Evolutionary conservation across 2,888 invertebrate species (phyloP).

Genomic region (Cheilosia scutellata): DNA sequence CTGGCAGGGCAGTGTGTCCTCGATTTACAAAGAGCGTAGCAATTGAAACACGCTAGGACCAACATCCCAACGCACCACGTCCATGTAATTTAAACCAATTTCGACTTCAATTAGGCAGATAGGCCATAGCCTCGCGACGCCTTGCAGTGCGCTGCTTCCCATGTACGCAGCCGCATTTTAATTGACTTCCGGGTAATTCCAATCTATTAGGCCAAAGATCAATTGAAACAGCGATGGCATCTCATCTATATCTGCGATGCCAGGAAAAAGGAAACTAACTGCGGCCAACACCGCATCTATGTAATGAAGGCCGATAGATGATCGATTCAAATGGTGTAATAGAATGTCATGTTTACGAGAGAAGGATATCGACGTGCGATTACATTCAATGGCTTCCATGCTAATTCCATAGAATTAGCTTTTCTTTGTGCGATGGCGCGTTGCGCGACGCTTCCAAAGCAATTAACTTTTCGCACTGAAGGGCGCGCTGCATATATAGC

Average conservation of each 20-base stretch:
- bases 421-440: constrained; percentile 3
- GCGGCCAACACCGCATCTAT: constrained; percentile 47
- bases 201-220: constrained; percentile 66
- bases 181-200: constrained; percentile 73
- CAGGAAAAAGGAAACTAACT: constrained; percentile 60
- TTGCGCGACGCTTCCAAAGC: constrained; percentile 44
- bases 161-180: constrained; percentile 36
- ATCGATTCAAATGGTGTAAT: constrained; percentile 61
- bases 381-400: constrained; percentile 49
- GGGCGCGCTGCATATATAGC: constrained; percentile 53
- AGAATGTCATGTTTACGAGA: constrained; percentile 54
- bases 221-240: constrained; percentile 58
- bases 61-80: constrained; percentile 48
- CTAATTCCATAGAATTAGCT: constrained; percentile 68
- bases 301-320: constrained; percentile 59
- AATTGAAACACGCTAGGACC: constrained; percentile 14
- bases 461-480: constrained; percentile 58
- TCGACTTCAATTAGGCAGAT: constrained; percentile 59
- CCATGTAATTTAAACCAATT: constrained; percentile 72
- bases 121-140: constrained; percentile 34
- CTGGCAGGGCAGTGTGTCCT: constrained; percentile 9
- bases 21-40: not conserved
- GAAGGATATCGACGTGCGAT: constrained; percentile 65
- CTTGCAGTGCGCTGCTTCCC: constrained; percentile 23
- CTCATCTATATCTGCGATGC: constrained; percentile 13